These are phyloP conservation scores for Deilephila porcellus DNA, from an alignment of 2,888 invertebrate genomes.

Conservation along the genomic window DNA sequence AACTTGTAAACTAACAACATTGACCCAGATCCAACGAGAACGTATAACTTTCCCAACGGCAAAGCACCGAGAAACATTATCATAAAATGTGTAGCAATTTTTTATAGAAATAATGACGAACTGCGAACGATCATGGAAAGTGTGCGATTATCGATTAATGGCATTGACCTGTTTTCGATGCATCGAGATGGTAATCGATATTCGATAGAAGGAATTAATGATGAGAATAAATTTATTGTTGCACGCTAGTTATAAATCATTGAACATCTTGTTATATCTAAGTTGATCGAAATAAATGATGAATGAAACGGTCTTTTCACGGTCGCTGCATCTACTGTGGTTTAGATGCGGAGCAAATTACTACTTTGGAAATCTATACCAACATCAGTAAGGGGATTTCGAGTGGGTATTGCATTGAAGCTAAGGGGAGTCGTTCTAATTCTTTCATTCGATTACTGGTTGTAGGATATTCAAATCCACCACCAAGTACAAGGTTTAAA, in stretches of 20 bases:
- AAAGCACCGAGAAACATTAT: constrained; percentile 50
- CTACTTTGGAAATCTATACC: too few species aligned
- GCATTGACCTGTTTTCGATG: constrained; percentile 57
- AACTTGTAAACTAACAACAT: constrained; percentile 39
- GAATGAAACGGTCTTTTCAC: not conserved
- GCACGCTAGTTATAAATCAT: constrained; percentile 10
- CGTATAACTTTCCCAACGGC: constrained; percentile 57
- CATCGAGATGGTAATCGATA: constrained; percentile 26
- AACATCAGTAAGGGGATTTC: too few species aligned
- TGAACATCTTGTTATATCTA: not conserved
- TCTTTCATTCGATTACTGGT: too few species aligned
- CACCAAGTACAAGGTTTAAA: too few species aligned
- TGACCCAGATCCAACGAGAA: constrained; percentile 47
- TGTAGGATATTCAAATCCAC: too few species aligned
- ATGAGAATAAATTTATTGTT: not conserved
- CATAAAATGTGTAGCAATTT: constrained; percentile 61
- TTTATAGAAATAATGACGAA: constrained; percentile 60
- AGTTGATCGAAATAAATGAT: not conserved
- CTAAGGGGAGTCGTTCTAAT: too few species aligned
- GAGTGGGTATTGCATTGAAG: too few species aligned
- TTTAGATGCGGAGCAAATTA: too few species aligned
- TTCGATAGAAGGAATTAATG: constrained; percentile 24
- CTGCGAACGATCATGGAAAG: constrained; percentile 58
- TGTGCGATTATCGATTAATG: constrained; percentile 64
- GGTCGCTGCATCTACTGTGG: too few species aligned